Evolutionary conservation across 2,888 invertebrate genomes (phyloP), one percentile per base, ranked within the genome.

Genomic region (Pyralis farinalis): DNA sequence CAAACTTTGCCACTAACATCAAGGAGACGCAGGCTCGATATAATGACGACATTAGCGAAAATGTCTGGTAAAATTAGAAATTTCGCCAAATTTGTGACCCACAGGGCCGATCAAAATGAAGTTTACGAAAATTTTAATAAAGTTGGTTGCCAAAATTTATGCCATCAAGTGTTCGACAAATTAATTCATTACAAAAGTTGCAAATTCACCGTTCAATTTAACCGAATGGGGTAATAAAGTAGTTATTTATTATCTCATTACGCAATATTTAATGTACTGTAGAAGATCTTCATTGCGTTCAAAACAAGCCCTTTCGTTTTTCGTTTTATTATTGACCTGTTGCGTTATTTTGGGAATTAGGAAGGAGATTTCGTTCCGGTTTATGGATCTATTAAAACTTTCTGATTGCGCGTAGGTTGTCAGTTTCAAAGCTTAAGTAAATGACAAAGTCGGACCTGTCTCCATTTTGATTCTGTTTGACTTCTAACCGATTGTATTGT

Each of bases 151-250:
- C 53, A 37, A 64, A 75, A 74, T 71, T 75, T 67, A 67, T 63
- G 65, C 52, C 48, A 63, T 61, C 29, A 35, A 43, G 41, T 33
- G 22, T 12, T 40, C 55, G 56, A 60, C 71, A 75, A 77, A 79
- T 79, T 75, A 74, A 74, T 73, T 77, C 67, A 74, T 75, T 72
- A 65, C 59, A 53, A 65, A 79, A 74, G 69, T 78, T 72, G 69
- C 63, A 60, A 65, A 58, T 60, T 56, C 59, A 52, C 55, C 49
- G 58, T 58, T 69, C 60, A 63, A 66, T 71, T 69, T 62, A 49
- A 63, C 60, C 55, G 51, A 49, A 66, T 58, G 25, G 58, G n/a
- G 66, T 54, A 55, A 58, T 64, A 60, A 68, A 57, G 64, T 68
- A 50, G 49, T 52, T 58, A 68, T 72, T 74, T 73, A 69, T 71